Evolutionary conservation across 2,113 vertebrate genomes (phyloP), one percentile per base, ranked within the genome.

Genomic region (Sylvicapra grimmia): DNA sequence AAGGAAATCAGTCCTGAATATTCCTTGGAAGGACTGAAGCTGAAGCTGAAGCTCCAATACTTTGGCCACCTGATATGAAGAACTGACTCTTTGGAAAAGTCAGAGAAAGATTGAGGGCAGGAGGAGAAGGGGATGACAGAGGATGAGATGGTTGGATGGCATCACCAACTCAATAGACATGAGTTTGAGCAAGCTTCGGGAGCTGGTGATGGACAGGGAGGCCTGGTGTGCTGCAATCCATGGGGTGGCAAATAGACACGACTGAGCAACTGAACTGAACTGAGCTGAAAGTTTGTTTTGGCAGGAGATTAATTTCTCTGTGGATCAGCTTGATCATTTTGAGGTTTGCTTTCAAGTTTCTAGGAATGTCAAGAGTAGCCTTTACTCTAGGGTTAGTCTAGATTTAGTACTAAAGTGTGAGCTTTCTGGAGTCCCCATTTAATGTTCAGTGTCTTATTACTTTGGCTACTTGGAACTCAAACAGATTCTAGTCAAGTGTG

Each of bases 261-360:
- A 68, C 16, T 36, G 65, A 21, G 65, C 16, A 36, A 36, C 65
- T n/a, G 63, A 68, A 21, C 18, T 68, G 33, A 68, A 68, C 33
- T 11, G n/a, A 72, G 21, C 9, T 36, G n/a, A 36, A 72, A 54
- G 31, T 86, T 96, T 79, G 12, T 94, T 83, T 72, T 94, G 59
- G 9, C 80, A 85, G 25, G 36, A 12, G 63, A 56, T 93, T 44
- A 85, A 85, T 59, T 61, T 33, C 40, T 21, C 51, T 85, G 33
- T 90, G 54, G 21, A 82, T 86, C 19, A 82, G 3, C 21, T 31
- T 82, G 13, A 80, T 68, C 31, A 44, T 82, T 83, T 53, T 82
- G 40, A 59, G 51, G 58, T 36, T 68, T 61, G 6, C 15, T 72
- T 91, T 90, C n/a, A 87, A 91, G 31, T 29, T 59, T 86, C 82